Base-by-base conservation (phyloP, 2,888 invertebrate genomes). In the Sphaeridia pumilis region DNA sequence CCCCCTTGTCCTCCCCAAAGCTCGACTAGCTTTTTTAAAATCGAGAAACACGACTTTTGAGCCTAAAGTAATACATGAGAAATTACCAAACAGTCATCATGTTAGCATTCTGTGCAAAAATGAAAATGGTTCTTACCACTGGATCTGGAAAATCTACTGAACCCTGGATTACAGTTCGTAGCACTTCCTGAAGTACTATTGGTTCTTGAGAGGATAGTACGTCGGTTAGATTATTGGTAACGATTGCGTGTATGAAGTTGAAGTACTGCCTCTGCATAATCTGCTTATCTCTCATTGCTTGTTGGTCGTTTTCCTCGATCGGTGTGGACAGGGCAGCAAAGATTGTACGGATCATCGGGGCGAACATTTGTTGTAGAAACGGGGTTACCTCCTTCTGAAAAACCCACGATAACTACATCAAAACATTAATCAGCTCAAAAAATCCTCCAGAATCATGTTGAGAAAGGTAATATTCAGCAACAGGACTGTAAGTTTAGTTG, bases 141-240 rank as follows among this genome's bases (percentile, higher is more conserved):
- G 75, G 74, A 66, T 76, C 76, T 7, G 73, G 71, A 56, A 71
- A 69, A 42, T 74, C 72, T 5, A 73, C 72, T 25, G 73, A 73
- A 12, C 75, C 75, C 58, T 74, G 73, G 36, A 74, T 71, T 27
- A 76, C 66, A 3, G 74, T 73, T 54, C 71, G 63, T 57, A 76
- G 63, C n/a, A 76, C 71, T 58, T 71, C 68, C 25, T 72, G 68
- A 12, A 67, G 52, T 4, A 65, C 57, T 20, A 52, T 57, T 12
- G 61, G 53, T 34, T 66, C 65, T 59, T 70, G 68, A 24, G 64
- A 54, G 21, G 67, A 61, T 26, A 72, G 66, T 1, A 75, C 73
- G 59, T 74, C 73, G 14, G 71, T 66, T 22, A 74, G 69, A 57
- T 73, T 70, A 63, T 73, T 73, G 21, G 69, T 69, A n/a, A 74